A percentile compares a stretch with the other conserved stretches of the same genome.
phyloP scores from a whole-genome alignment of 2,113 vertebrate genomes.

The Python bivittatus region DNA sequence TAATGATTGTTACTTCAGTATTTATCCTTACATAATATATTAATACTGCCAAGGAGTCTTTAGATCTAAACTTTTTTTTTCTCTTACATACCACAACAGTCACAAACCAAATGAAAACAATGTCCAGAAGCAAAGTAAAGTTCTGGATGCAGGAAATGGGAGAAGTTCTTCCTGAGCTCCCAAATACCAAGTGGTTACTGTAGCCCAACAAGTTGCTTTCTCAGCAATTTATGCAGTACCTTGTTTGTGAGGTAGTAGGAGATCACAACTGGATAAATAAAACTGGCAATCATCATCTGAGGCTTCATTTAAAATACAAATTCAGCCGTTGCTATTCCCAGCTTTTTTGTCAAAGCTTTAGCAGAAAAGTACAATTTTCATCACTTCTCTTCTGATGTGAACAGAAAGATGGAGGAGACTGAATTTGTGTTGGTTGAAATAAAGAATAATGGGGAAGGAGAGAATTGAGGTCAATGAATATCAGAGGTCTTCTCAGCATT shows the following conservation, averaged over 20 bases:
- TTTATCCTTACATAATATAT: neutral
- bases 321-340: neutral
- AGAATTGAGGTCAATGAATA: neutral
- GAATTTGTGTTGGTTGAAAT: neutral
- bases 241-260: conserved; percentile 15
- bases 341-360: neutral
- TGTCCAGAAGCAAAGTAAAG: neutral
- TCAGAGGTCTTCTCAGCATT: neutral
- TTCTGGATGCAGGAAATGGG: neutral
- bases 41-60: neutral
- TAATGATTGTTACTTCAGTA: neutral
- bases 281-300: neutral
- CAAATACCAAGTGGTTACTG: neutral
- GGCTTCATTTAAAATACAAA: neutral
- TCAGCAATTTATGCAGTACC: neutral
- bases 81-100: neutral
- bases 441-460: neutral
- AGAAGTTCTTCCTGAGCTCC: neutral
- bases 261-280: conserved; percentile 10
- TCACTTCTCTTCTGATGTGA: neutral
- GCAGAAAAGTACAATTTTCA: neutral
- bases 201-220: neutral
- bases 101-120: neutral
- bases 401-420: neutral
- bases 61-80: neutral